Evolutionary conservation across 2,888 invertebrate genomes (phyloP), one percentile per base, ranked within the genome.

Genomic region (Scaptomyza caliginosa): DNA sequence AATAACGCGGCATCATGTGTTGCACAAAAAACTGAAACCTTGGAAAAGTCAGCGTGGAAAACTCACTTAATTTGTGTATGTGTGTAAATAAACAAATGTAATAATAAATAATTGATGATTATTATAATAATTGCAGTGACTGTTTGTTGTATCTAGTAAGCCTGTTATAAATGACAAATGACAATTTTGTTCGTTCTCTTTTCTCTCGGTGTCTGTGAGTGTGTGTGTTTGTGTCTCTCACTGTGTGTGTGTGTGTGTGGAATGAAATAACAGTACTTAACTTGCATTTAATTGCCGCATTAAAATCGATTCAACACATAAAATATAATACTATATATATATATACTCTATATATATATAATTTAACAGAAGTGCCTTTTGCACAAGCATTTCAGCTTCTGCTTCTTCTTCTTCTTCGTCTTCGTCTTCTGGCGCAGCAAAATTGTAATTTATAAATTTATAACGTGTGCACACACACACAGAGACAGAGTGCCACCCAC

Each of bases 371-470:
- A 64, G 64, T 60, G 51, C 55, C 36, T 38, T n/a, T n/a, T 30
- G 17, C 34, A 21, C 32, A 13, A 30, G 13, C 24, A 40, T 57
- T 30, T 19, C 43, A 26, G 38, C n/a, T n/a, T n/a, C n/a, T n/a
- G 13, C 23, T 0, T 8, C 13, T 32, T 34, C 19, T 30, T 5
- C 42, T 21, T 36, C 26, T 6, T 6, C 28, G 0, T 32, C 19
- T 23, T 5, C 32, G 13, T 13, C 24, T 30, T 10, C 42, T 34
- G 36, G 54, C 39, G 19, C 70, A 67, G 70, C 88, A 89, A 88
- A 89, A 88, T 89, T 90, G 89, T 90, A 89, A 89, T 89, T 90
- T 89, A 89, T 90, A 89, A 89, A 89, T 89, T 90, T 89, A 89
- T 90, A 88, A 88, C 83, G 74, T 71, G 26, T 39, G 48, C 65